Conservation (phyloP, 2,113 vertebrate species). For the Pseudorectes ferrugineus region DNA sequence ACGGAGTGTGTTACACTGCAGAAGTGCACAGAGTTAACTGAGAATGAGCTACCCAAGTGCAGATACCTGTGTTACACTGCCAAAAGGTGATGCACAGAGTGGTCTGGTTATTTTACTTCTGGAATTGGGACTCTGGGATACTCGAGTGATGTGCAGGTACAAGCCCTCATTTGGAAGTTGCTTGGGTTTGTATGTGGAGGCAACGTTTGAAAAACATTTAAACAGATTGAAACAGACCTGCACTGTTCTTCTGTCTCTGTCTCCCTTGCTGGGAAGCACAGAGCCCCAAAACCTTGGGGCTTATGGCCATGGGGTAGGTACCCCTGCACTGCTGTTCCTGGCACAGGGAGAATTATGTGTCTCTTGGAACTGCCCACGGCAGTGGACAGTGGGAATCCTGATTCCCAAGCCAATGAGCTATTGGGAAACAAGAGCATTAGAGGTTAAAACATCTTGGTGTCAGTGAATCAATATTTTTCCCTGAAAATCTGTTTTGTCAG, state of each 20-base stretch:
- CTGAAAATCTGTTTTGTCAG: neutral
- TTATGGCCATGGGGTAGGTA: accelerated
- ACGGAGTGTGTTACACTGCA: neutral
- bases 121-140: neutral
- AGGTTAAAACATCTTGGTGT: neutral
- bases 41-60: neutral
- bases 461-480: neutral
- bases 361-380: neutral
- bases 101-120: neutral
- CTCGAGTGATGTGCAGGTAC: accelerated
- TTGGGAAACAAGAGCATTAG: neutral
- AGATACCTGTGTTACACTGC: accelerated
- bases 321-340: neutral
- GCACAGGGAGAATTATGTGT: neutral
- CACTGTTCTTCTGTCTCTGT: neutral
- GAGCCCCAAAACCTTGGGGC: accelerated
- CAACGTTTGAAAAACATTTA: accelerated
- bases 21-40: neutral
- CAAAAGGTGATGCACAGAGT: neutral
- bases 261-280: neutral
- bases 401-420: neutral
- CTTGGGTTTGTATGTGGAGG: accelerated
- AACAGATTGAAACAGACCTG: neutral
- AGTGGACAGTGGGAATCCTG: neutral
- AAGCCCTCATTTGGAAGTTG: neutral